Evolutionary conservation across 2,888 invertebrate genomes (phyloP).

Genomic region (Mongoloraphidia duomilia): DNA sequence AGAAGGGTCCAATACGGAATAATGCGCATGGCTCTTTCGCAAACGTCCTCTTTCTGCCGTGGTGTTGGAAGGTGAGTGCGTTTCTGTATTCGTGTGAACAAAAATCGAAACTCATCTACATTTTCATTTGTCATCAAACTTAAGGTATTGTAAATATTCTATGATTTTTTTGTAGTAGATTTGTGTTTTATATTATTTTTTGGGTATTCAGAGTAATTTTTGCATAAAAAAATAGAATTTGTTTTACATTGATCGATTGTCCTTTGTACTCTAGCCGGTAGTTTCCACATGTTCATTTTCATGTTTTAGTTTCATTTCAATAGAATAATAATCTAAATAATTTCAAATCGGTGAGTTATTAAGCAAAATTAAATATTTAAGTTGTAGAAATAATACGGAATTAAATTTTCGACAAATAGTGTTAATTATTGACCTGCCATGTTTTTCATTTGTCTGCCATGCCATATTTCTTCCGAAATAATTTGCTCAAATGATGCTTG

Average conservation of each 20-base stretch:
- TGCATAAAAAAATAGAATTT: no score
- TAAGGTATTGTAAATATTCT: conserved; percentile 10
- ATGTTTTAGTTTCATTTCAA: no score
- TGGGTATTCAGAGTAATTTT: not conserved
- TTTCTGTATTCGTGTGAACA: conserved; percentile 9
- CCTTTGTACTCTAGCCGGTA: not conserved
- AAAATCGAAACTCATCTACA: conserved; percentile 12
- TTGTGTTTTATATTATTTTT: conserved; percentile 6
- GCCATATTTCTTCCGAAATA: no score
- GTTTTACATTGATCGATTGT: no score
- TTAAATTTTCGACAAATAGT: no score
- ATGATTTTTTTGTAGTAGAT: not conserved
- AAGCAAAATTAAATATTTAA: no score
- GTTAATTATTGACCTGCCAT: no score
- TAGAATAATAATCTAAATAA: no score
- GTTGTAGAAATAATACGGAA: no score
- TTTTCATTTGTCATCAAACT: conserved; percentile 9
- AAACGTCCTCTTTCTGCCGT: conserved; percentile 25
- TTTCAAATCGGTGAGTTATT: no score
- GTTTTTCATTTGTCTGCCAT: no score
- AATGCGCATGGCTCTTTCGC: conserved; percentile 18
- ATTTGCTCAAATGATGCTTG: no score
- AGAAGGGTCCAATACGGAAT: conserved; percentile 3
- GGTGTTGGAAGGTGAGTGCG: conserved; percentile 24
- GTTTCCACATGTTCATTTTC: conserved; percentile 2